Evolutionary conservation across 1,140 invertebrate species (phyloP), one percentile per base, ranked within the genome.

Genomic region (Linepithema humile): DNA sequence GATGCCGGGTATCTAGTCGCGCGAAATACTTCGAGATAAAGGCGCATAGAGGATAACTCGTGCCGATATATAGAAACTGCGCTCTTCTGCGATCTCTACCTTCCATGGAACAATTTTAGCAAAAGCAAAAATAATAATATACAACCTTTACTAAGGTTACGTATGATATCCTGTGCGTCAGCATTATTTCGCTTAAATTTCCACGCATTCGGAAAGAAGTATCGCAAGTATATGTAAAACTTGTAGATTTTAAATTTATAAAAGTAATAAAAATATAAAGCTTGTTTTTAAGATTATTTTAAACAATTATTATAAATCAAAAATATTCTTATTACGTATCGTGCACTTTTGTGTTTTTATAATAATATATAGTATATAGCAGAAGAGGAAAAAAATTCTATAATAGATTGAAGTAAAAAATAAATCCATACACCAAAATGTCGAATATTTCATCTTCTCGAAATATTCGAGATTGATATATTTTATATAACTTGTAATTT

Each of bases 11-110:
- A 86, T 86, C 85, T 70, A 82, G 43, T 74, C 62, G 65, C 65
- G 74, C 86, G 69, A 88, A 73, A 87, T 80, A 84, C 85, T 80
- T 72, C 5, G 43, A 77, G 86, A 87, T 87, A 88, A 86, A 88
- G 48, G 85, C 57, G 64, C 59, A 55, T 85, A 85, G 72, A 64
- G 40, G 67, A 69, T 29, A 60, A 69, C 26, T 74, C 50, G 40
- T 35, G 60, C 64, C 75, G 65, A 87, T 88, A 83, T 86, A 88
- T 85, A 87, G 17, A 48, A 78, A 69, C 32, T 29, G 23, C 64
- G 62, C 53, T 77, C 45, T 78, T 78, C 32, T 29, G 23, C 64
- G 62, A 67, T 77, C 45, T 78, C 45, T 65, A 35, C 40, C 5
- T 48, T 60, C 15, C 29, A 35, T 23, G 40, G n/a, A 77, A 26